Percentiles rank a stretch among this genome's conserved stretches.
These are phyloP conservation scores for Tenualosa thibaudeaui DNA, from an alignment of 2,797 vertebrate species.

Conservation along the genomic window DNA sequence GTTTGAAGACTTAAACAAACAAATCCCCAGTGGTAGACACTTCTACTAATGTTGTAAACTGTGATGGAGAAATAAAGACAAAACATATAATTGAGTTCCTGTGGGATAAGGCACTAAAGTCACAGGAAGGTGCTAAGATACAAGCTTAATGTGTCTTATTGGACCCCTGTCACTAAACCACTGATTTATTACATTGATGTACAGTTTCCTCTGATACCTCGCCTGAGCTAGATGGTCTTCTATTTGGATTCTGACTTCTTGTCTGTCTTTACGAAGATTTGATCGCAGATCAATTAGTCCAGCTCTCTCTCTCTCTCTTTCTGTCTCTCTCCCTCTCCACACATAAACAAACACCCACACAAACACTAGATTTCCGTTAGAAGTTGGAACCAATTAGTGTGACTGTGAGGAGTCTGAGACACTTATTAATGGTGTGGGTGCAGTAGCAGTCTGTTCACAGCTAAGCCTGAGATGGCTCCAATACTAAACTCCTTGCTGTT, in stretches of 20 bases:
- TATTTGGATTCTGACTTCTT: neutral
- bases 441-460: slow-evolving; percentile 65
- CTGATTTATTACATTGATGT: too few species aligned
- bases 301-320: neutral
- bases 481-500: slow-evolving; percentile 72
- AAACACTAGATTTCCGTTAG: slow-evolving; percentile 40
- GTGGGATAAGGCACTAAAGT: too few species aligned
- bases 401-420: slow-evolving; percentile 54
- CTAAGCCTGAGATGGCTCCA: slow-evolving; percentile 67
- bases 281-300: neutral
- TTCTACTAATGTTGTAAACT: too few species aligned
- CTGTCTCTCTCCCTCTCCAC: neutral
- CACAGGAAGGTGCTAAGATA: too few species aligned
- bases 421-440: slow-evolving; percentile 74
- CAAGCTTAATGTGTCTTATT: too few species aligned
- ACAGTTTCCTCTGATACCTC: neutral
- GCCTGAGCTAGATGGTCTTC: neutral
- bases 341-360: neutral
- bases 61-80: too few species aligned
- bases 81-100: too few species aligned
- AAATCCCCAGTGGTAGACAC: too few species aligned
- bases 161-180: too few species aligned
- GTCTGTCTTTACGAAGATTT: neutral
- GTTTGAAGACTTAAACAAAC: too few species aligned
- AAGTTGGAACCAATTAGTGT: slow-evolving; percentile 74